Evolutionary conservation across 2,113 vertebrate species (phyloP).

Genomic region (Tachysurus vachellii): DNA sequence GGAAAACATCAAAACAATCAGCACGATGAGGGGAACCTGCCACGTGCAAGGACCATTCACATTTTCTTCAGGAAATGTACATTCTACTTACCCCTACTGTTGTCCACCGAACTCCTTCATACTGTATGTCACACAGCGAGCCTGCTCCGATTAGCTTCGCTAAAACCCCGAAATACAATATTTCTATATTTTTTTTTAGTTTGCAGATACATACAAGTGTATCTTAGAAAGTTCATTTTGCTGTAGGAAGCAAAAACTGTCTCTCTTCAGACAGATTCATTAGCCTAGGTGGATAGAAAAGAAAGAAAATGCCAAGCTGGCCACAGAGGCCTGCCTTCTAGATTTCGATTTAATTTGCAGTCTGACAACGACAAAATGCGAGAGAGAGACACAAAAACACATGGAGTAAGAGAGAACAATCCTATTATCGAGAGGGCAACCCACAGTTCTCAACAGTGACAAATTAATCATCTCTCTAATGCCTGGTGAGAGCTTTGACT

Average conservation of each 20-base stretch:
- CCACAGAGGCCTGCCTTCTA: constrained; percentile 34
- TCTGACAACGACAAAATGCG: constrained; percentile 2
- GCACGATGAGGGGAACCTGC: too few species aligned
- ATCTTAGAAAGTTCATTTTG: background rate
- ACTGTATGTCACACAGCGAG: background rate
- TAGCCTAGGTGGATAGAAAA: constrained; percentile 24
- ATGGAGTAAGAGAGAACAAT: constrained; percentile 48
- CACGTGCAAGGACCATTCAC: too few species aligned
- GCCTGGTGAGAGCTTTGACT: constrained; percentile 58
- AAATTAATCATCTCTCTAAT: constrained; percentile 71
- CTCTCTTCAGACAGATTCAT: constrained; percentile 31
- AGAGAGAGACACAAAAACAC: background rate
- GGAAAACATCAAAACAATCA: too few species aligned
- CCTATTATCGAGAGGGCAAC: constrained; percentile 62
- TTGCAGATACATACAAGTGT: background rate
- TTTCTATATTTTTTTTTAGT: background rate
- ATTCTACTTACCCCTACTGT: background rate
- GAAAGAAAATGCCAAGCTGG: constrained; percentile 24
- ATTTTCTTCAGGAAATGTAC: too few species aligned
- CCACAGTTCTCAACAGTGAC: constrained; percentile 50
- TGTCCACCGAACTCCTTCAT: background rate
- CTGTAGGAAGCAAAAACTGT: background rate
- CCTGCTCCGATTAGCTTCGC: background rate
- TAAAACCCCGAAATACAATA: background rate
- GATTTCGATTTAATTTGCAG: constrained; percentile 69